Evolutionary conservation across 2,797 vertebrate species (phyloP).

Genomic region (Manis crassicaudata): DNA sequence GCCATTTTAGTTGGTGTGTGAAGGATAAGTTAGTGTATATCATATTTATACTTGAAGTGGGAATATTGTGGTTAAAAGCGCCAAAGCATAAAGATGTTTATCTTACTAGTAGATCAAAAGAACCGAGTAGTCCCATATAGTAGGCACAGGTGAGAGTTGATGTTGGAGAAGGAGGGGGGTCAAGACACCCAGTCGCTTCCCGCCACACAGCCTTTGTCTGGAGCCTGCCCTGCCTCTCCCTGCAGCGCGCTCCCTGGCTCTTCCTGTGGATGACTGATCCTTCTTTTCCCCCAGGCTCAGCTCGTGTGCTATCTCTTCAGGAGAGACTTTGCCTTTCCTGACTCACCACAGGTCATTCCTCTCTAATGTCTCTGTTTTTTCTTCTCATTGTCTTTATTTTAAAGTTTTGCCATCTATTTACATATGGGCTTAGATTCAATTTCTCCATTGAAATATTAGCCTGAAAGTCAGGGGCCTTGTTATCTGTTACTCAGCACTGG

Average conservation of each 20-base stretch:
- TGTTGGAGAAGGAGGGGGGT: neutral
- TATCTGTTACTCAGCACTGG: neutral
- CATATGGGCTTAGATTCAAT: neutral
- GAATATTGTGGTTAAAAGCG: neutral
- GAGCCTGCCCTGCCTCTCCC: neutral
- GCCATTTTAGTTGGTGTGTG: conserved; percentile 17
- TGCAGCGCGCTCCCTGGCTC: neutral
- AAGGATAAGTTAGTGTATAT: conserved; percentile 32
- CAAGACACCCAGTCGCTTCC: neutral
- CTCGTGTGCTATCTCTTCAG: neutral
- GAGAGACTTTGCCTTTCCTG: neutral
- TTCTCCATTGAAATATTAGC: neutral
- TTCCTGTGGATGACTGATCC: neutral
- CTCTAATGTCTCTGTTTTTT: neutral
- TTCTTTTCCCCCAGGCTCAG: neutral
- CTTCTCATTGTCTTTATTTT: neutral
- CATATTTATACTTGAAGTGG: neutral
- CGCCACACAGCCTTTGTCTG: neutral
- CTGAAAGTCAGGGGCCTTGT: neutral
- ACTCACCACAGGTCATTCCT: neutral
- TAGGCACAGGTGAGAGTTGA: neutral
- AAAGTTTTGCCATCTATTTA: neutral
- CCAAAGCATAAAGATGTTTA: neutral
- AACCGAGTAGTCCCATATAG: neutral
- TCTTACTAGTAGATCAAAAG: neutral